phyloP scores from a whole-genome alignment of 2,113 vertebrate genomes.

The Thunnus maccoyii region DNA sequence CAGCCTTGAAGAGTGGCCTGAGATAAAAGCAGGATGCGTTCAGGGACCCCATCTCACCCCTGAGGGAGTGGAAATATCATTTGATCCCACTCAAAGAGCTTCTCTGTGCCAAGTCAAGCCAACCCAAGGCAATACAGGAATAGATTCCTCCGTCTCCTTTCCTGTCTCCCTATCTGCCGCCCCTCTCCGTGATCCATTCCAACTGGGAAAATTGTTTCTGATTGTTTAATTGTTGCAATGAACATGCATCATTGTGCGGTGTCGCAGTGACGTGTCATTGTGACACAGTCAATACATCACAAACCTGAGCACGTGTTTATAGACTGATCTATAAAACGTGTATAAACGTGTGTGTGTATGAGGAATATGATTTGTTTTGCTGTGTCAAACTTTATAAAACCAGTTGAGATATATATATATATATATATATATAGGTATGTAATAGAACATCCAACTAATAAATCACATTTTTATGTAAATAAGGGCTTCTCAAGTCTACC shows the following conservation, averaged over 20 bases:
- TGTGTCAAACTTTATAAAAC: no score
- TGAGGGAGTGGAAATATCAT: slow-evolving; percentile 64
- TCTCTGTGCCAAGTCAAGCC: slow-evolving; percentile 56
- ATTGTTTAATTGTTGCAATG: slow-evolving; percentile 10
- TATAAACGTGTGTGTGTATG: background rate
- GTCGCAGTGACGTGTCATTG: background rate
- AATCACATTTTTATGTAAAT: no score
- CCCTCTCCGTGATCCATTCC: slow-evolving; percentile 14
- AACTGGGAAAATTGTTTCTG: slow-evolving; percentile 35
- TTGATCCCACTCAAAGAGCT: slow-evolving; percentile 77
- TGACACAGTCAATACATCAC: background rate
- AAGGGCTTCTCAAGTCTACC: no score
- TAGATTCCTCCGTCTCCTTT: slow-evolving; percentile 59
- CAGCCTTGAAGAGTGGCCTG: slow-evolving; percentile 56
- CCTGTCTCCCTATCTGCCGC: slow-evolving; percentile 23
- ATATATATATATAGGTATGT: no score
- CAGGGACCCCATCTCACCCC: slow-evolving; percentile 60
- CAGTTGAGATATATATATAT: no score
- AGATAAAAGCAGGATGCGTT: slow-evolving; percentile 73
- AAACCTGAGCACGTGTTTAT: background rate
- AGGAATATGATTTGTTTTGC: no score
- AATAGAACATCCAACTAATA: no score
- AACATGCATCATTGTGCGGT: background rate
- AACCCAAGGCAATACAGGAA: slow-evolving; percentile 70
- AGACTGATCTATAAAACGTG: background rate